Evolutionary conservation across 2,888 invertebrate species (phyloP).

Genomic region (Chrysolina haemoptera): DNA sequence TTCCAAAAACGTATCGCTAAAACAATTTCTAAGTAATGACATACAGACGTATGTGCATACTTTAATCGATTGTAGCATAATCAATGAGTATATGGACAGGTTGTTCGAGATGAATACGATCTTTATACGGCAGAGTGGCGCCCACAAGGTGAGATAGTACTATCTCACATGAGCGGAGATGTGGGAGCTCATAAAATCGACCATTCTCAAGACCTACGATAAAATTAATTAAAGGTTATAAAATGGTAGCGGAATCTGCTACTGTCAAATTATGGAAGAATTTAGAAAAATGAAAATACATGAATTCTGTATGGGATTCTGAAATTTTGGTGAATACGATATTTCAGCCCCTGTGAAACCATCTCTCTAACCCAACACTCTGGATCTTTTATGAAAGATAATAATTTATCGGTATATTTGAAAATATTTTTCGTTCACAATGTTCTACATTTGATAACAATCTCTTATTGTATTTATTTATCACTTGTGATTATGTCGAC

Average conservation of each 20-base stretch:
- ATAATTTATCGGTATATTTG: no score
- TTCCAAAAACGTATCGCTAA: conserved; percentile 41
- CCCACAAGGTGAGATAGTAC: conserved; percentile 64
- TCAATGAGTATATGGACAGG: conserved; percentile 64
- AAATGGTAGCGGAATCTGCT: background rate
- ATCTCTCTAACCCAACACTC: no score
- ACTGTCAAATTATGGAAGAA: background rate
- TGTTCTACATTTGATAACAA: no score
- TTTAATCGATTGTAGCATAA: conserved; percentile 60
- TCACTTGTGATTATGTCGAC: no score
- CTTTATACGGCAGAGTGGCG: conserved; percentile 65
- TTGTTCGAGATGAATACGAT: conserved; percentile 63
- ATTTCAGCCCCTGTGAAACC: no score
- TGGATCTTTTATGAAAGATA: no score
- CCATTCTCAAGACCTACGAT: background rate
- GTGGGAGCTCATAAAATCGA: conserved; percentile 6
- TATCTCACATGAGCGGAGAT: conserved; percentile 37
- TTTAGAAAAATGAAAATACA: no score
- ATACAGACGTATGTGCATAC: conserved; percentile 53
- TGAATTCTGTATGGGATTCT: no score
- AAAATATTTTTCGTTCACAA: no score
- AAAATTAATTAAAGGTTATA: conserved; percentile 9
- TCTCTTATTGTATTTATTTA: no score
- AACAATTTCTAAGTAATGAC: conserved; percentile 46
- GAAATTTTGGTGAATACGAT: no score